phyloP scores from a whole-genome alignment of 1,140 invertebrate species.

The Drosophila lini region DNA sequence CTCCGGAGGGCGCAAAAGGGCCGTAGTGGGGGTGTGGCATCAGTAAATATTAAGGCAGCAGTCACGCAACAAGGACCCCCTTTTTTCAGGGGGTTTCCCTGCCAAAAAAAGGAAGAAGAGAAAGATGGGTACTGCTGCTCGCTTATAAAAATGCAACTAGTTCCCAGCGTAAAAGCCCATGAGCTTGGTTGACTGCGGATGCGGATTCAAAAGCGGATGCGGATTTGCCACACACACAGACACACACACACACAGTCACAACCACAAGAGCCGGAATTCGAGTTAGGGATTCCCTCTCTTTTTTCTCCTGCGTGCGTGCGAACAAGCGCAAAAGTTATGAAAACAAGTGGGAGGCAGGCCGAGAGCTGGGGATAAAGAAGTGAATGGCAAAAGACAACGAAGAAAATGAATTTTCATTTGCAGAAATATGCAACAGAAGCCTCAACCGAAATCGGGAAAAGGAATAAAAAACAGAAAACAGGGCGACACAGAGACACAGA shows the following conservation, averaged over 20 bases:
- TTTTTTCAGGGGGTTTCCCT: background rate
- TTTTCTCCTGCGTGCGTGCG: constrained; percentile 24
- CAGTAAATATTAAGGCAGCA: constrained; percentile 73
- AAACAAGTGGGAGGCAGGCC: constrained; percentile 52
- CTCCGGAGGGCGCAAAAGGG: constrained; percentile 36
- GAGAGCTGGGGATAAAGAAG: constrained; percentile 30
- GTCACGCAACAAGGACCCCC: constrained; percentile 46
- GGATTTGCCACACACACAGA: constrained; percentile 30
- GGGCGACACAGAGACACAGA: background rate
- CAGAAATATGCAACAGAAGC: constrained; percentile 49
- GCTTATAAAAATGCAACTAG: constrained; percentile 80
- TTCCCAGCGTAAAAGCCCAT: constrained; percentile 61
- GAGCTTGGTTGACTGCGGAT: constrained; percentile 42
- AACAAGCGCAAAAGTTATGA: constrained; percentile 63
- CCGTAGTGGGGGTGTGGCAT: constrained; percentile 44
- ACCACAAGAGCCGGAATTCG: constrained; percentile 35
- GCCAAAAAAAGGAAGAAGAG: constrained; percentile 6
- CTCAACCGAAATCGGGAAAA: constrained; percentile 19
- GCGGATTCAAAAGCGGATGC: constrained; percentile 38
- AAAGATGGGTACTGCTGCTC: constrained; percentile 42
- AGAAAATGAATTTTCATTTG: constrained; percentile 65
- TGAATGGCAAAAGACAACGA: constrained; percentile 42
- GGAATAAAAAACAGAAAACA: constrained; percentile 8
- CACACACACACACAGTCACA: constrained; percentile 3
- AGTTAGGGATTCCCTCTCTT: constrained; percentile 20